These are phyloP conservation scores for Julus scanicus DNA, from an alignment of 2,888 invertebrate genomes.

Conservation along the genomic window DNA sequence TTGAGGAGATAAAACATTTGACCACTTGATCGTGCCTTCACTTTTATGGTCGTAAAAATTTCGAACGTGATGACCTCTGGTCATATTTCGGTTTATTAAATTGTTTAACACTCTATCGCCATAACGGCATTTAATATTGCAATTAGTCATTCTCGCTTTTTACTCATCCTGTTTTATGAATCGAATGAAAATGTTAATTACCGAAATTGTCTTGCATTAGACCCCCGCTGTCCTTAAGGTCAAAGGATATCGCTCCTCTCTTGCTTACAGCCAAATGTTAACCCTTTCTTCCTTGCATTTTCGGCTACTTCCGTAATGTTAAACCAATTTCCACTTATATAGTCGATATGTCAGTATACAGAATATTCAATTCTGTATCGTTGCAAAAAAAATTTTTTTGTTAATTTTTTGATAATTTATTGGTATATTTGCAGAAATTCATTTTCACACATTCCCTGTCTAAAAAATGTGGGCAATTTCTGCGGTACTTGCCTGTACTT, in stretches of 20 bases:
- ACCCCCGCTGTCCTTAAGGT: not conserved
- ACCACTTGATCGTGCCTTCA: conserved; percentile 15
- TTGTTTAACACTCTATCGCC: conserved; percentile 13
- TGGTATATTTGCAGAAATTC: too few species aligned
- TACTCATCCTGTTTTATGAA: not conserved
- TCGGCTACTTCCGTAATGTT: not conserved
- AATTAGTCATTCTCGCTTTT: not conserved
- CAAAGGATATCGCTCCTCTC: not conserved
- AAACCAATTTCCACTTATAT: not conserved
- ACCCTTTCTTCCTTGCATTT: not conserved
- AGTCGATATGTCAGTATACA: too few species aligned
- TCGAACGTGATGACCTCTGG: conserved; percentile 14
- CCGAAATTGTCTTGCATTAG: not conserved
- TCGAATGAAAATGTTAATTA: not conserved
- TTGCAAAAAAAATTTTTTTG: too few species aligned
- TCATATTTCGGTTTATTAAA: conserved; percentile 13
- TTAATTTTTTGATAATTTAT: too few species aligned
- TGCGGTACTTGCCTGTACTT: too few species aligned
- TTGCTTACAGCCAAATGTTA: not conserved
- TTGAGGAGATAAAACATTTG: not conserved
- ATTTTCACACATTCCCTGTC: too few species aligned
- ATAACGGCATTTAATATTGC: conserved; percentile 24
- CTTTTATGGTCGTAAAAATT: not conserved
- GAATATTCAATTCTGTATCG: too few species aligned
- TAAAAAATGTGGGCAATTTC: too few species aligned